Conservation (phyloP, 1,140 invertebrate species). For the Zaprionus davidi region DNA sequence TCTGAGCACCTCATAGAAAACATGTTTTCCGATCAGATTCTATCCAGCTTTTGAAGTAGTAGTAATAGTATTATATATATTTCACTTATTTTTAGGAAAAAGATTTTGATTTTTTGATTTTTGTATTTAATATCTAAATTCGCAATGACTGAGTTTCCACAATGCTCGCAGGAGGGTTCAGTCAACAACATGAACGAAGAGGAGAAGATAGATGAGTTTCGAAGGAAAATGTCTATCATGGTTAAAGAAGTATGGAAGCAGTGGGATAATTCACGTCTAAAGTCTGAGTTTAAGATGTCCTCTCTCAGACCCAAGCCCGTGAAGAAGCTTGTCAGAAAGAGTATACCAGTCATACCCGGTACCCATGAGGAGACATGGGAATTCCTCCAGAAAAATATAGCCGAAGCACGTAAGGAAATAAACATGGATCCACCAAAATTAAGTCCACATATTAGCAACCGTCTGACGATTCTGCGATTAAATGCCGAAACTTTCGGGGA, state of each 20-base stretch:
- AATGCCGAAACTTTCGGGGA: not conserved
- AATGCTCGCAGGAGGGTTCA: not conserved
- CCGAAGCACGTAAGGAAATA: not conserved
- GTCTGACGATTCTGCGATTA: not conserved
- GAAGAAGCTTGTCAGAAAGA: too few species aligned
- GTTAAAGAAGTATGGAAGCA: too few species aligned
- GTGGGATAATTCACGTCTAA: too few species aligned
- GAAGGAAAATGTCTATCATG: too few species aligned
- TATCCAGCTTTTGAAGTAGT: not conserved
- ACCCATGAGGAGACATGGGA: not conserved
- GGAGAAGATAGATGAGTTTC: not conserved
- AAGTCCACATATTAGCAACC: not conserved
- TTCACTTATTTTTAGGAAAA: not conserved
- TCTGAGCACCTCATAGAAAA: not conserved
- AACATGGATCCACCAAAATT: not conserved
- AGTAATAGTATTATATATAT: too few species aligned
- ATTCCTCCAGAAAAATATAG: not conserved
- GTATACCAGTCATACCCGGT: not conserved
- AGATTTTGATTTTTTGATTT: not conserved
- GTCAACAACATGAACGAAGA: not conserved
- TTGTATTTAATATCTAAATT: not conserved
- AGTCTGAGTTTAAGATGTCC: too few species aligned
- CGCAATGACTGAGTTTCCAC: not conserved
- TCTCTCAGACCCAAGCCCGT: too few species aligned
- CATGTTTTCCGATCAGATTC: not conserved